These are phyloP conservation scores for Lophotriccus pileatus DNA, from an alignment of 2,797 vertebrate genomes.

Conservation along the genomic window DNA sequence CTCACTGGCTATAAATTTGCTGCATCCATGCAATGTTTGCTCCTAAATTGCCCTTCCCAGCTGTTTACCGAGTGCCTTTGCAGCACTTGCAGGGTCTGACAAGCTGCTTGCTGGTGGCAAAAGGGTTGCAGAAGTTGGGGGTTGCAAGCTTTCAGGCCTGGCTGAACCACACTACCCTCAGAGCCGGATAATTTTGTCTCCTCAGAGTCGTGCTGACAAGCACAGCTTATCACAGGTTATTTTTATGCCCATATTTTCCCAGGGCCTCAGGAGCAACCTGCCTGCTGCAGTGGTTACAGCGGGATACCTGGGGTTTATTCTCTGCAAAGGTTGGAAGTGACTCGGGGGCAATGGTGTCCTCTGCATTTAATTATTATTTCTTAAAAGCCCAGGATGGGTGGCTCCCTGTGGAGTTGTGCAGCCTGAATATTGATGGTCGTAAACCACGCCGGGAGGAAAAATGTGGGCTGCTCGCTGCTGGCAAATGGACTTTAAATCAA, in stretches of 20 bases:
- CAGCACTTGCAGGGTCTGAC: neutral
- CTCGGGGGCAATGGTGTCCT: conserved; percentile 28
- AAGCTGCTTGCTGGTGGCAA: neutral
- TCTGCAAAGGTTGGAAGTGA: conserved; percentile 17
- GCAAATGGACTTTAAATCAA: conserved; percentile 68
- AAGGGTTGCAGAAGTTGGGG: neutral
- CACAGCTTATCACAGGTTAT: neutral
- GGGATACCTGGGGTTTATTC: conserved; percentile 21
- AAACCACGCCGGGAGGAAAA: conserved; percentile 53
- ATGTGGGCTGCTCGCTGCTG: conserved; percentile 28
- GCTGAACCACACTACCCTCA: neutral
- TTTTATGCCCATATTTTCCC: neutral
- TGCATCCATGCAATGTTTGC: neutral
- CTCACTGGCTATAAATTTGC: neutral
- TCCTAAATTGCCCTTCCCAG: neutral
- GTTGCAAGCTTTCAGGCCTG: neutral
- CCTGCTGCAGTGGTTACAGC: neutral
- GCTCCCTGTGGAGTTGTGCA: conserved; percentile 38
- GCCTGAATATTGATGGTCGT: conserved; percentile 26
- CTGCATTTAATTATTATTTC: conserved; percentile 42
- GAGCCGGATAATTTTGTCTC: neutral
- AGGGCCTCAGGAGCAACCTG: neutral
- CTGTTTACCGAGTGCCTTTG: neutral
- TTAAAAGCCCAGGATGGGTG: conserved; percentile 31
- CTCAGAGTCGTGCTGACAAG: rapidly evolving